phyloP scores from a whole-genome alignment of 2,888 invertebrate species.

The Pristionchus entomophagus region DNA sequence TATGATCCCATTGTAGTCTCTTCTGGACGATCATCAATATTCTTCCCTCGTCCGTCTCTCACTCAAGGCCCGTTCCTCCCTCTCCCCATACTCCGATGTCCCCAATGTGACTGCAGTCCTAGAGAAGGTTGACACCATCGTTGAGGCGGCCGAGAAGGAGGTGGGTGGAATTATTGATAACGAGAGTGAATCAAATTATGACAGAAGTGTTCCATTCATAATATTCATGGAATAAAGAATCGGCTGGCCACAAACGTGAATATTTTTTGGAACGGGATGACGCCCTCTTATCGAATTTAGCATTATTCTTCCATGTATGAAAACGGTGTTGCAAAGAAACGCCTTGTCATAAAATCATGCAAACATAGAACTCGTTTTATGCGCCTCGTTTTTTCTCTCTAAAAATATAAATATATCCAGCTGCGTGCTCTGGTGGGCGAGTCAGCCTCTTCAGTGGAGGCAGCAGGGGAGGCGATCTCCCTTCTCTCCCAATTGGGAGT shows the following conservation, averaged over 20 bases:
- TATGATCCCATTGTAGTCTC: too few species aligned
- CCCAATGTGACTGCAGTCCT: constrained; percentile 53
- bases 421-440: constrained; percentile 44
- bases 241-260: too few species aligned
- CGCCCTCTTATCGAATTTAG: not conserved
- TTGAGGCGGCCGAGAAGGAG: constrained; percentile 28
- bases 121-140: not conserved
- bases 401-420: too few species aligned
- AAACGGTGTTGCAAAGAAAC: too few species aligned
- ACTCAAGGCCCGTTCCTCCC: constrained; percentile 56
- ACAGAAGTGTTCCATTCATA: not conserved
- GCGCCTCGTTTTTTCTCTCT: too few species aligned
- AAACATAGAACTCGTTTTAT: not conserved
- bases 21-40: constrained; percentile 62
- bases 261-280: not conserved
- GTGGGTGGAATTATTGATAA: not conserved
- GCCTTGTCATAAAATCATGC: too few species aligned
- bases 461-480: constrained; percentile 56
- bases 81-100: constrained; percentile 58
- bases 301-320: not conserved
- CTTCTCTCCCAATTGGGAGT: constrained; percentile 59
- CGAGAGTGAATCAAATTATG: not conserved
- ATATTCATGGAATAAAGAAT: not conserved
- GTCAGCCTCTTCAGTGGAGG: constrained; percentile 59
- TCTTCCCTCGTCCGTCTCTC: constrained; percentile 59